Base-by-base conservation (phyloP, 2,113 vertebrate genomes). In the Mandrillus leucophaeus region DNA sequence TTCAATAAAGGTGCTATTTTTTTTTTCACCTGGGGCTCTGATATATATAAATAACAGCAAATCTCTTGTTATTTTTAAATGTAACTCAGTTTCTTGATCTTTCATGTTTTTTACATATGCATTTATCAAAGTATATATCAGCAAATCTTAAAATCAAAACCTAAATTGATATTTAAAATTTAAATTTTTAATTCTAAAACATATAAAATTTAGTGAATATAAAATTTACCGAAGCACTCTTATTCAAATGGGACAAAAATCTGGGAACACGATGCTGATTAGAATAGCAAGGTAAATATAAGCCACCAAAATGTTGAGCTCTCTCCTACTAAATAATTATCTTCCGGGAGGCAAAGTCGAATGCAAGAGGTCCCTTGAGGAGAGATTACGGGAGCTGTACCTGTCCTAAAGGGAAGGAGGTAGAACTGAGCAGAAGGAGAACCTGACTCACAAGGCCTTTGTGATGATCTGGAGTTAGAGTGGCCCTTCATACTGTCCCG, bases 21-120 rank as follows among this genome's bases (percentile, higher is more conserved):
- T 97, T 96, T 96, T 98, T 84, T 96, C 93, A 94, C 38, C 91
- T 92, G 95, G 90, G 82, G 93, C 93, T 97, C 93, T 96, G 86
- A 40, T 12, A 86, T 88, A 6, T 91, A 88, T 72, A 96, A 91
- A 23, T 61, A 23, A 45, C 32, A 66, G 8, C 38, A 70, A 79
- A 5, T 57, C 5, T 48, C 35, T 72, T 79, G 14, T 30, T 68
- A 68, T 86, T 94, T 40, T 80, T 23, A 22, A 48, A 38, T 70
- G 22, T n/a, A 70, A 68, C 52, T 50, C 22, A n/a, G 4, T 86
- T 92, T 85, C 72, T 35, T 40, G 23, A 61, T 59, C 11, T 76
- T 92, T 75, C 68, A 52, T 38, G 5, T 64, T 48, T 59, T 61
- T 48, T 20, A 73, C 27, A 27, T 25, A 48, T 35, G 14, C 13